Evolutionary conservation across 2,888 invertebrate species (phyloP).

Genomic region (Nomada lathburiana): DNA sequence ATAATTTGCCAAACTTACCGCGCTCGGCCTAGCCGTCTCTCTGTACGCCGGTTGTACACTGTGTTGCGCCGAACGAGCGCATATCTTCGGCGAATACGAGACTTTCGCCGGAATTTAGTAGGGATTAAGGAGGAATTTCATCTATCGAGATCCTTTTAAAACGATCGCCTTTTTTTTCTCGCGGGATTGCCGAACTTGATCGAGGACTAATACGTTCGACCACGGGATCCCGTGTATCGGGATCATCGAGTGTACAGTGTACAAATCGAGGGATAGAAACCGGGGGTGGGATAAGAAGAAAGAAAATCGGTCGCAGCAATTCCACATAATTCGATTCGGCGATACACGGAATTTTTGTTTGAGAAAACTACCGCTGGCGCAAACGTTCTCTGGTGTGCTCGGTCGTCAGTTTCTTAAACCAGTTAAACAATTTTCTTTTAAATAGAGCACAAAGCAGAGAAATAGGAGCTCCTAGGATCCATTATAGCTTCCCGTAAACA

Average conservation of each 20-base stretch:
- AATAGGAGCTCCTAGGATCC: conserved; percentile 29
- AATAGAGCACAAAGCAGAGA: conserved; percentile 2
- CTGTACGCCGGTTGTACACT: conserved; percentile 6
- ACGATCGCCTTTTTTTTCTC: background rate
- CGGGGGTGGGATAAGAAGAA: background rate
- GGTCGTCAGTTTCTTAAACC: conserved; percentile 27
- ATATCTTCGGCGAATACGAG: conserved; percentile 25
- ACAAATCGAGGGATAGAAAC: background rate
- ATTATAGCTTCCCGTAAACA: conserved; percentile 51
- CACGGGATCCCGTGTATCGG: conserved; percentile 12
- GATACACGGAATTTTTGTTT: background rate
- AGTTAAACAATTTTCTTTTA: background rate
- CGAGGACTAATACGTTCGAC: conserved; percentile 18
- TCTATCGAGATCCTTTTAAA: conserved; percentile 36
- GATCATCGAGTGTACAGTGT: background rate
- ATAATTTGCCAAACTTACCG: conserved; percentile 55
- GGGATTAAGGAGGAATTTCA: conserved; percentile 47
- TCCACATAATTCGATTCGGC: background rate
- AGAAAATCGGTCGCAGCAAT: background rate
- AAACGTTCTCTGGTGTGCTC: conserved; percentile 11
- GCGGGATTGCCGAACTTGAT: conserved; percentile 15
- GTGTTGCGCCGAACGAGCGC: background rate
- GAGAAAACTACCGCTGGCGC: background rate
- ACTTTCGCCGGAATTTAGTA: conserved; percentile 32
- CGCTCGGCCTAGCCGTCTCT: background rate